phyloP scores from a whole-genome alignment of 2,113 vertebrate genomes.

The Lutjanus erythropterus region DNA sequence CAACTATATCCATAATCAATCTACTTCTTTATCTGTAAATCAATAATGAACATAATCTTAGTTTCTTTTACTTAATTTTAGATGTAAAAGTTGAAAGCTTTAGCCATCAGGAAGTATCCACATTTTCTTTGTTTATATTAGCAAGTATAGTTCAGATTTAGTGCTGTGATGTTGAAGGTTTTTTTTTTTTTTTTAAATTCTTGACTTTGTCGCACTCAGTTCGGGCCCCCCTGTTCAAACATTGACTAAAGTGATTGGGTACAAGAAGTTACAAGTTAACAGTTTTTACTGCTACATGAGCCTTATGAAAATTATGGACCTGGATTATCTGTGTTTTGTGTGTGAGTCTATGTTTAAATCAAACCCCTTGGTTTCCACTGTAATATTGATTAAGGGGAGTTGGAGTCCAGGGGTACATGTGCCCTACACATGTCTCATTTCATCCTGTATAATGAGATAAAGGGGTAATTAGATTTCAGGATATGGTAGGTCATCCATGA shows the following conservation, averaged over 20 bases:
- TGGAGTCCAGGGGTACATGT: neutral
- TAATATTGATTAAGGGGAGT: neutral
- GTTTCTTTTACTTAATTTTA: no score
- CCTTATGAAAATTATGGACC: neutral
- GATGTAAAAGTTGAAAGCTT: neutral
- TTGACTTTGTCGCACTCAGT: neutral
- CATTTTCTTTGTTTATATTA: neutral
- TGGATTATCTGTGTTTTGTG: neutral
- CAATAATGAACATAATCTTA: no score
- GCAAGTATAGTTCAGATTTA: neutral
- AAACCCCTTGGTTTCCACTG: rapidly evolving
- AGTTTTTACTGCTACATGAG: neutral
- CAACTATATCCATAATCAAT: no score
- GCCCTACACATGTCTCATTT: neutral
- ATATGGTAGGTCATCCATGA: conserved; percentile 32
- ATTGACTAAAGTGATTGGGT: neutral
- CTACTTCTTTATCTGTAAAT: no score
- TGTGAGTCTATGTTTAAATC: conserved; percentile 1
- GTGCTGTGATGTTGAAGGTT: neutral
- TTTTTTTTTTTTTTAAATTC: no score
- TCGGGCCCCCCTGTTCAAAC: neutral
- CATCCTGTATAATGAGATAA: conserved; percentile 21
- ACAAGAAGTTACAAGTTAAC: neutral
- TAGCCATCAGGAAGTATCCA: neutral
- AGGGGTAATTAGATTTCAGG: conserved; percentile 35